Conservation (phyloP, 2,113 vertebrate genomes). For the Ifrita kowaldi region DNA sequence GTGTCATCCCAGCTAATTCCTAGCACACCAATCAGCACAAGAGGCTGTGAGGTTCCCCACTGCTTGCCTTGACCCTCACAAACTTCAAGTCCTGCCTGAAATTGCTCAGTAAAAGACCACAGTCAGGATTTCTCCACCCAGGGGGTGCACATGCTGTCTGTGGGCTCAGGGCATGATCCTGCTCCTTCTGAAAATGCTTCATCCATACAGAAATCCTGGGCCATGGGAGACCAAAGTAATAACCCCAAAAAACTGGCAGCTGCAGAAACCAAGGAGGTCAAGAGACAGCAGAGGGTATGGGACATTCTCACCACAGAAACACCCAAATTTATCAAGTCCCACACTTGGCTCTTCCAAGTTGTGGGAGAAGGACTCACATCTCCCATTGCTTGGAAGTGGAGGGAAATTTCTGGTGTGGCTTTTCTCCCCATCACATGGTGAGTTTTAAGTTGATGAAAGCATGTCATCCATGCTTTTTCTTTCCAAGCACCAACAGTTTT, state of each 20-base stretch:
- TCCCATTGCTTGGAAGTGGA: fast-evolving
- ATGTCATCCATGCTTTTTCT: background rate
- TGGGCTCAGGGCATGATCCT: background rate
- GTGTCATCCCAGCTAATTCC: background rate
- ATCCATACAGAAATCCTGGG: background rate
- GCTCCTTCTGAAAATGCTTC: background rate
- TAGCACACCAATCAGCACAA: background rate
- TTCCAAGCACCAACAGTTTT: background rate
- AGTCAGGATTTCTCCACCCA: background rate
- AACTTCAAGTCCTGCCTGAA: background rate
- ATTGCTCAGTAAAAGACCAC: background rate
- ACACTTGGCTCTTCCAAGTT: background rate
- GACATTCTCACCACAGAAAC: background rate
- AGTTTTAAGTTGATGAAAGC: background rate
- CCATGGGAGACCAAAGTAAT: background rate
- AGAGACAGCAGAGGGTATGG: background rate
- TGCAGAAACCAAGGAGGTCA: background rate
- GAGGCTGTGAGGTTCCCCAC: background rate
- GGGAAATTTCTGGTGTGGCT: background rate
- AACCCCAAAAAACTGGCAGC: background rate
- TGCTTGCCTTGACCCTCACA: background rate
- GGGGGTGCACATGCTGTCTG: fast-evolving
- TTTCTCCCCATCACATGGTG: background rate
- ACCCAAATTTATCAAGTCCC: background rate
- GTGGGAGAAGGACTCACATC: background rate